Evolutionary conservation across 2,113 vertebrate genomes (phyloP), one percentile per base, ranked within the genome.

Genomic region (Tricholaema leucomelas): DNA sequence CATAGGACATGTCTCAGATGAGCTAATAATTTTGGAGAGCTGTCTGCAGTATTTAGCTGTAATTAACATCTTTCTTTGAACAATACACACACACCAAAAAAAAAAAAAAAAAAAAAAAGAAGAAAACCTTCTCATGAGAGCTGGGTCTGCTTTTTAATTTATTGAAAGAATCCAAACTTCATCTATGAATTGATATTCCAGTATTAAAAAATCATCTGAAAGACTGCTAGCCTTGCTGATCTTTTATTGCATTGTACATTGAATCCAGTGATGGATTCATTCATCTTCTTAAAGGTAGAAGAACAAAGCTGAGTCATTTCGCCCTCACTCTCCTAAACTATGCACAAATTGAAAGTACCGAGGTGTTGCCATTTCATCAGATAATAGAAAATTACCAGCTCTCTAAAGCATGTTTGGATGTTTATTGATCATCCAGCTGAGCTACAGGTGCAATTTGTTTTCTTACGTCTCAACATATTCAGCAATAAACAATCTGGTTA

Each of bases 61-160:
- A 92, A 93, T 94, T 96, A 94, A 38, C 40, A 31, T 74, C 38
- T 65, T 87, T 35, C 86, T 96, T 92, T 93, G 87, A 91, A 87
- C 0, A 0, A 71, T 50, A 55, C 1, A 74, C 35, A n/a, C 77
- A 44, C 17, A 42, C 40, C 11, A 44, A 44, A 18, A 44, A 25
- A 92, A 83, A 91, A 94, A 56, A 19, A 44, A 88, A 52, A 93
- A 17, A 40, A 44, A 18, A 44, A 25, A 92, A 83, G 89, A 94
- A 56, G 21, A 44, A 88, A 52, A 93, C 16, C 40, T 30, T 94
- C 79, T 87, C 71, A 35, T 87, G 88, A 73, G 75, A 92, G 10
- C 36, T 60, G 30, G 12, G 12, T 65, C 81, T 82, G 35, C 42
- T 80, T 91, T 93, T 64, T 67, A 42, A 69, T 24, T 9, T 60